phyloP scores from a whole-genome alignment of 2,888 invertebrate genomes.

The Acanthopleura granulata region DNA sequence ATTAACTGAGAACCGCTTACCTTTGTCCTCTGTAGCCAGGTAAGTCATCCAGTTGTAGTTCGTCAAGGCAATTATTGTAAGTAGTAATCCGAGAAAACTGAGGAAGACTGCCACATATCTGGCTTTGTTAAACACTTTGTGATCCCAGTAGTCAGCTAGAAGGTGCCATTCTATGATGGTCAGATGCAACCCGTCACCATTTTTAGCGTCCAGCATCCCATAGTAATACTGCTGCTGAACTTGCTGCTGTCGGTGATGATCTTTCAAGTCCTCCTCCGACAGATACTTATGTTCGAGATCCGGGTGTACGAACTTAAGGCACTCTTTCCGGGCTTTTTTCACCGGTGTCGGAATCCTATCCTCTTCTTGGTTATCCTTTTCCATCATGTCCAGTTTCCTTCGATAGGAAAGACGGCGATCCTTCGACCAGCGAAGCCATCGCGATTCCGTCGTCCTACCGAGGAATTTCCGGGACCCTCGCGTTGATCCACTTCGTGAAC shows the following conservation, averaged over 20 bases:
- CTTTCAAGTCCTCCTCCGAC: constrained; percentile 57
- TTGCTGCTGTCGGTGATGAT: constrained; percentile 51
- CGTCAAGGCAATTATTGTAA: constrained; percentile 51
- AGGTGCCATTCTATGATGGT: constrained; percentile 58
- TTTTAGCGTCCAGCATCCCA: constrained; percentile 51
- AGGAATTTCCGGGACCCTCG: constrained; percentile 36
- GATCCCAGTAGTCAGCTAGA: constrained; percentile 65
- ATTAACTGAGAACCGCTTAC: constrained; percentile 27
- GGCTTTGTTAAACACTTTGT: constrained; percentile 56
- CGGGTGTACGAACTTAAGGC: constrained; percentile 58
- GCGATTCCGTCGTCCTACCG: constrained; percentile 41
- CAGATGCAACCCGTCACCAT: constrained; percentile 42
- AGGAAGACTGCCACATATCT: constrained; percentile 58
- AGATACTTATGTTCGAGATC: constrained; percentile 57
- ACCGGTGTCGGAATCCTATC: constrained; percentile 65
- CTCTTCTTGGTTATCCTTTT: constrained; percentile 47
- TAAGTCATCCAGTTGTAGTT: constrained; percentile 50
- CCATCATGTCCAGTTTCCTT: constrained; percentile 52
- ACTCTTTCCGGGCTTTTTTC: constrained; percentile 63
- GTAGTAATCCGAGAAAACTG: constrained; percentile 49
- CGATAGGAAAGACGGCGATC: constrained; percentile 60
- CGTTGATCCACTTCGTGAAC: constrained; percentile 45
- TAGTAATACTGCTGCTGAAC: constrained; percentile 53
- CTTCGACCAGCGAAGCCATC: constrained; percentile 58
- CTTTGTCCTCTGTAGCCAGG: constrained; percentile 23